Percentiles rank a stretch among this genome's conserved stretches.
Evolutionary conservation across 1,140 invertebrate species (phyloP).

Genomic region (Callitettix versicolor): DNA sequence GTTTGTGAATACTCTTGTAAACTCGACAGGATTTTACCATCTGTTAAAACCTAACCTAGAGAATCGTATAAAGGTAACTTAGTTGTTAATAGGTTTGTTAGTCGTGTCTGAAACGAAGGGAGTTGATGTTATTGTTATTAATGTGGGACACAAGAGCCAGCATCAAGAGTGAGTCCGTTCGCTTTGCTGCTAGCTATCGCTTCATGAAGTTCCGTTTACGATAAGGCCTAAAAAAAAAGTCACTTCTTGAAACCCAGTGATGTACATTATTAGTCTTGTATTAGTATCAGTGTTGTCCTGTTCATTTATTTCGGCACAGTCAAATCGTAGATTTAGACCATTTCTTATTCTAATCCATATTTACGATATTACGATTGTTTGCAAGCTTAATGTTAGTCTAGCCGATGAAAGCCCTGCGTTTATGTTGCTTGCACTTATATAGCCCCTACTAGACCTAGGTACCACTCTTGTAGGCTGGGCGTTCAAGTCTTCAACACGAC

Average conservation of each 20-base stretch:
- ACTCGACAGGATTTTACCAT: background rate
- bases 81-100: constrained; percentile 4
- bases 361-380: background rate
- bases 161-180: constrained; percentile 24
- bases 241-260: constrained; percentile 13
- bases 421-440: constrained; percentile 8
- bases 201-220: constrained; percentile 16
- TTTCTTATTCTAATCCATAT: background rate
- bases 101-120: constrained; percentile 1
- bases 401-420: constrained; percentile 19
- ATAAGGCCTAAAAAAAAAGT: constrained; percentile 15
- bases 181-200: constrained; percentile 21
- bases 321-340: constrained; percentile 8
- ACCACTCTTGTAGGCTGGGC: constrained; percentile 19
- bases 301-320: constrained; percentile 7
- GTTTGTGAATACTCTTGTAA: constrained; percentile 17
- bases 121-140: constrained; percentile 17
- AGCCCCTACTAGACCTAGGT: constrained; percentile 6
- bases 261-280: constrained; percentile 10
- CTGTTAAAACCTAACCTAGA: background rate
- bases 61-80: background rate
- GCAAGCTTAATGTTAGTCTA: constrained; percentile 4
- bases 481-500: constrained; percentile 20
- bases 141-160: constrained; percentile 17
- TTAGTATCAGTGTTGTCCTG: constrained; percentile 16